Evolutionary conservation across 2,797 vertebrate genomes (phyloP).

Genomic region (Labeo calbasu): DNA sequence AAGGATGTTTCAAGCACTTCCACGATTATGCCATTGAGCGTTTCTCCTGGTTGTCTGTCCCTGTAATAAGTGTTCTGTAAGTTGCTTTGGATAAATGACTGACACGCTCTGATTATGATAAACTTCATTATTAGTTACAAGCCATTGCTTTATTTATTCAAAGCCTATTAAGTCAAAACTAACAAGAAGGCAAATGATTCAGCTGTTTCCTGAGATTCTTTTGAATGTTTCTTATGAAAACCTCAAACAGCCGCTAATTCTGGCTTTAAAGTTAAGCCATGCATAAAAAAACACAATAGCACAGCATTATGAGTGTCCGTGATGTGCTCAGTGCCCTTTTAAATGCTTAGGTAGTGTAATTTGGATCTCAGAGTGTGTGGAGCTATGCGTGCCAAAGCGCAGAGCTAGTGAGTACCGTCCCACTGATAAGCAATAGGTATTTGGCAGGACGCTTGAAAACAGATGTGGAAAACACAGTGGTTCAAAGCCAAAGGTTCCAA

Average conservation of each 20-base stretch:
- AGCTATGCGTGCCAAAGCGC: constrained; percentile 49
- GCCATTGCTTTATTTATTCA: constrained; percentile 26
- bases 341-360: constrained; percentile 37
- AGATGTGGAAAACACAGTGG: constrained; percentile 68
- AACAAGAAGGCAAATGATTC: not conserved
- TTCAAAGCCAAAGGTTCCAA: constrained; percentile 54
- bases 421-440: constrained; percentile 58
- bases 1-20: not conserved
- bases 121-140: constrained; percentile 20
- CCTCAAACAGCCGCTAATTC: constrained; percentile 12
- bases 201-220: not conserved
- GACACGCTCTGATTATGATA: constrained; percentile 10
- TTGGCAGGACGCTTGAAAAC: constrained; percentile 59
- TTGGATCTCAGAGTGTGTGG: constrained; percentile 35
- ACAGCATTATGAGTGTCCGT: constrained; percentile 7
- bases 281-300: constrained; percentile 3
- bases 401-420: constrained; percentile 53
- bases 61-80: constrained; percentile 1
- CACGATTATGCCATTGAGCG: not conserved
- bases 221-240: constrained; percentile 12
- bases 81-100: constrained; percentile 2
- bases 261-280: not conserved
- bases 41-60: constrained; percentile 9
- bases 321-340: constrained; percentile 23
- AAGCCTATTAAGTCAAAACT: constrained; percentile 7